Evolutionary conservation across 2,113 vertebrate genomes (phyloP), one percentile per base, ranked within the genome.

Genomic region (Hippolais icterina): DNA sequence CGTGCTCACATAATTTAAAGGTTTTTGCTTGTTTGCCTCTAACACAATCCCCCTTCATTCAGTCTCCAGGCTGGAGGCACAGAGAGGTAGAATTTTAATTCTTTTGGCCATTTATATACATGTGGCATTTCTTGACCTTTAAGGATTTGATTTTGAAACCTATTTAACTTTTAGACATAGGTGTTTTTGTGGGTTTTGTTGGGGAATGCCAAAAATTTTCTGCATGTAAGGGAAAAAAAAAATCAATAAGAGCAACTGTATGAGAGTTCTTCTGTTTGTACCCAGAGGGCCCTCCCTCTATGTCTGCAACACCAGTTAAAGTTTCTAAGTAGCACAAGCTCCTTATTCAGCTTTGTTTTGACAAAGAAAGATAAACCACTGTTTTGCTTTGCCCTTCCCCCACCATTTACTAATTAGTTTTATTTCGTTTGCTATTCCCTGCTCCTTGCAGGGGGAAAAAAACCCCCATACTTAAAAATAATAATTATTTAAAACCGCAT

Each of bases 331-430:
- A 79, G 89, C 89, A 97, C 96, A 96, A 93, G 87, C 94, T 95
- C 89, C 96, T 96, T 96, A 95, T 96, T 97, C 95, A 96, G 94
- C 91, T 94, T 91, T 93, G 93, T 94, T 96, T 95, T 91, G 74
- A 94, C 91, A 91, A 87, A 95, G 89, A 92, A 97, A 94, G 89
- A 96, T 89, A 96, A 95, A 97, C 70, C 89, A 72, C 93, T 95
- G 77, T 94, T 97, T 94, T 82, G 69, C 49, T 49, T 65, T 83
- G 41, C 89, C 93, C 95, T 89, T 54, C 83, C 72, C 69, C 86
- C 91, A 54, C 23, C n/a, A 46, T 44, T 87, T 68, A 82, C 78
- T 79, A 88, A 82, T 66, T 84, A 68, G 57, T 68, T 91, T 64
- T 60, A 91, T 71, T 95, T 82, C 44, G 44, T 56, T 86, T 88